These are phyloP conservation scores for Clarias batrachus DNA, from an alignment of 2,113 vertebrate species.

Conservation along the genomic window DNA sequence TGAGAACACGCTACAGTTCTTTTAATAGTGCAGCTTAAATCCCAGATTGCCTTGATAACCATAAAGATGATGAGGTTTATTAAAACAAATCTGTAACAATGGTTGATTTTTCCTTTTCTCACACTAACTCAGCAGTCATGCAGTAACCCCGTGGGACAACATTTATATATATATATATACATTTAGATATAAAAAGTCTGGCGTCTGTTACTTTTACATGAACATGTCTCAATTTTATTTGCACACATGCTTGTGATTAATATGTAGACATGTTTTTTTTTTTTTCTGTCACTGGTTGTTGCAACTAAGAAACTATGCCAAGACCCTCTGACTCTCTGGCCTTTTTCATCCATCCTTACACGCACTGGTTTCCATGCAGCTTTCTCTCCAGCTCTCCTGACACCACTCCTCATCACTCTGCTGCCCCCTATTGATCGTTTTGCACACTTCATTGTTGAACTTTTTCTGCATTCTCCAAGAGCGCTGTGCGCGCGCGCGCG, in stretches of 20 bases:
- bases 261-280: neutral
- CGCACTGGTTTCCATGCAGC: constrained; percentile 24
- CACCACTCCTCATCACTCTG: constrained; percentile 34
- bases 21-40: neutral
- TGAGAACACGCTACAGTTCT: neutral
- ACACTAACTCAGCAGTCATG: neutral
- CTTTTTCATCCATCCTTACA: constrained; percentile 16
- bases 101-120: neutral
- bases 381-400: neutral
- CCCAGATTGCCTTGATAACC: neutral
- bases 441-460: constrained; percentile 3
- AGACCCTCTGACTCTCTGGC: constrained; percentile 11
- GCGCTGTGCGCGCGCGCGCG: constrained; percentile 30
- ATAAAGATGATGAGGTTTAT: neutral
- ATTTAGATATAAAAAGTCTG: neutral
- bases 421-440: constrained; percentile 49
- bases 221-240: neutral
- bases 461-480: constrained; percentile 37
- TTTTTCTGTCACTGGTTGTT: constrained; percentile 12
- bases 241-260: constrained; percentile 16
- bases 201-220: neutral
- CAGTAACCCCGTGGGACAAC: neutral
- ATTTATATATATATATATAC: neutral
- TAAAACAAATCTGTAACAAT: neutral
- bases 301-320: constrained; percentile 24